A percentile compares a stretch with the other conserved stretches of the same genome.
phyloP scores from a whole-genome alignment of 2,113 vertebrate genomes.

The Phoxinus phoxinus region DNA sequence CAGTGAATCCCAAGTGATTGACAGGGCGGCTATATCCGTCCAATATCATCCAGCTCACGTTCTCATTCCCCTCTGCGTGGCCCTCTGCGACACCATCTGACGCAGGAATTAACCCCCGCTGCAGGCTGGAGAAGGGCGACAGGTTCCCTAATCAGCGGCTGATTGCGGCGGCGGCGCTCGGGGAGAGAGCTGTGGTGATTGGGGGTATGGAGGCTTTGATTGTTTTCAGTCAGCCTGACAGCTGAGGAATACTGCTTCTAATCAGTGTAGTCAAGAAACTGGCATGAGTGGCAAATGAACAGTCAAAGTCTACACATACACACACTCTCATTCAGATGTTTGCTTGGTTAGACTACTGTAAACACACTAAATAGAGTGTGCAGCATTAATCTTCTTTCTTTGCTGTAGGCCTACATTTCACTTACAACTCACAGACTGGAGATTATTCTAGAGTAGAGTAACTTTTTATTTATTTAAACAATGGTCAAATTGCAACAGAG shows the following conservation, averaged over 20 bases:
- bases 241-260: conserved; percentile 53
- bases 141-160: conserved; percentile 55
- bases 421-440: not conserved
- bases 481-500: not conserved
- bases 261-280: conserved; percentile 51
- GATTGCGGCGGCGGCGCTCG: conserved; percentile 49
- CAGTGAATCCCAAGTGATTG: conserved; percentile 58
- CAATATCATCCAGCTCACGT: conserved; percentile 58
- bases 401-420: not conserved
- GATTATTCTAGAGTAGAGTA: not conserved
- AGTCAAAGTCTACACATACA: conserved; percentile 39
- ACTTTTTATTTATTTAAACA: not conserved
- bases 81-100: conserved; percentile 53
- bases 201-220: conserved; percentile 25
- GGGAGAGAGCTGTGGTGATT: conserved; percentile 43
- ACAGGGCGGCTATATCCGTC: conserved; percentile 52
- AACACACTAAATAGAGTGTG: not conserved
- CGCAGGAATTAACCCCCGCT: conserved; percentile 55
- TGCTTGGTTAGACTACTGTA: not conserved
- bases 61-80: conserved; percentile 52
- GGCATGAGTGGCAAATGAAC: conserved; percentile 55
- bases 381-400: not conserved
- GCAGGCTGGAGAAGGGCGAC: conserved; percentile 56
- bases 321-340: not conserved
- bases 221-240: conserved; percentile 59